Conservation (phyloP, 2,888 invertebrate genomes). For the Brachynemurus nebulosus region DNA sequence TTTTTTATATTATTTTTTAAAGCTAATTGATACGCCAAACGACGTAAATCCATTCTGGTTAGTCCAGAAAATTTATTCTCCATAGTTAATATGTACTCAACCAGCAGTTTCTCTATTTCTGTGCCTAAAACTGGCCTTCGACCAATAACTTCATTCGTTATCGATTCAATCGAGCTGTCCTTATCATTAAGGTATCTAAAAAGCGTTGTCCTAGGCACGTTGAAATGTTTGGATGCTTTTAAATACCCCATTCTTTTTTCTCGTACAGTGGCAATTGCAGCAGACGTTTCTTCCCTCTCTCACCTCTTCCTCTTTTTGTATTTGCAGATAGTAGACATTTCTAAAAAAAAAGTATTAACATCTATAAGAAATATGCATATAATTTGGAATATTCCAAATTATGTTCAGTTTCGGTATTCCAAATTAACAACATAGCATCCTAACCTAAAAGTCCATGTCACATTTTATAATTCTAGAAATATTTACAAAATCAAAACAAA, state of each 20-base stretch:
- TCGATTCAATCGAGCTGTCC: not conserved
- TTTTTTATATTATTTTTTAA: conserved; percentile 11
- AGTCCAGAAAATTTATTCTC: conserved; percentile 8
- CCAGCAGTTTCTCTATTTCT: conserved; percentile 1
- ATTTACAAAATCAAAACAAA: too few relatives aligned
- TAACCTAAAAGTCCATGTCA: too few relatives aligned
- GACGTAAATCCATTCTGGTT: conserved; percentile 10
- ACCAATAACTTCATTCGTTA: not conserved
- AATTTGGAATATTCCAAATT: too few relatives aligned
- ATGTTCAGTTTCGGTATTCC: too few relatives aligned
- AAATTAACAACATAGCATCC: too few relatives aligned
- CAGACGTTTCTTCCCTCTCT: not conserved
- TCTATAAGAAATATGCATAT: too few relatives aligned
- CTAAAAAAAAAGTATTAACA: not conserved
- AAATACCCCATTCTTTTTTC: conserved; percentile 6
- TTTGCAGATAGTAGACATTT: not conserved
- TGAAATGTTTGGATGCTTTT: conserved; percentile 6
- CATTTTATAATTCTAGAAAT: too few relatives aligned
- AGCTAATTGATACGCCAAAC: conserved; percentile 10
- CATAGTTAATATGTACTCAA: conserved; percentile 5
- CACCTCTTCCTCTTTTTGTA: not conserved
- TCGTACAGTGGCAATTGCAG: not conserved
- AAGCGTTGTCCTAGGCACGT: conserved; percentile 7
- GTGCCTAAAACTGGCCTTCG: not conserved
- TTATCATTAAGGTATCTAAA: not conserved